phyloP scores from a whole-genome alignment of 2,797 vertebrate species.

The Brachyrhaphis roseni region DNA sequence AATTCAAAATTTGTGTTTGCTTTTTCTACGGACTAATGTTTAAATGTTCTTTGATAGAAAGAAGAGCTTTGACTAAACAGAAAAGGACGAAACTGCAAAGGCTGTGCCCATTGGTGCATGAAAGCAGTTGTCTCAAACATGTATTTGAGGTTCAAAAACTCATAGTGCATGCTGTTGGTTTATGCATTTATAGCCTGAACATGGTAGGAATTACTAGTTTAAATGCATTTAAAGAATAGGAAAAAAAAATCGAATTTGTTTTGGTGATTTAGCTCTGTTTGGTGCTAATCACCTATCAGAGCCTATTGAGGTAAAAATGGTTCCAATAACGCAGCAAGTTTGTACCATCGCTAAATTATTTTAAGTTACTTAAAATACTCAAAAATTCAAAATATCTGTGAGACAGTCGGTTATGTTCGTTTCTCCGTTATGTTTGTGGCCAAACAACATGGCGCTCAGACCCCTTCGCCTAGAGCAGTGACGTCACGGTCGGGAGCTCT shows the following conservation, averaged over 20 bases:
- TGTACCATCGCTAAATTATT: too few species aligned
- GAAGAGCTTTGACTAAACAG: background rate
- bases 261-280: too few species aligned
- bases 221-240: background rate
- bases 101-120: background rate
- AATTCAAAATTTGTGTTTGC: background rate
- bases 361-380: too few species aligned
- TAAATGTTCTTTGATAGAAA: background rate
- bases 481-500: too few species aligned
- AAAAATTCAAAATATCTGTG: too few species aligned
- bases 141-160: background rate
- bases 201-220: background rate
- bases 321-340: too few species aligned
- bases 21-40: background rate
- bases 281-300: background rate
- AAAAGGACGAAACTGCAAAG: background rate
- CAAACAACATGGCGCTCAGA: too few species aligned
- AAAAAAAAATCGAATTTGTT: background rate
- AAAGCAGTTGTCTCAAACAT: background rate
- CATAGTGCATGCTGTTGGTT: background rate
- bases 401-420: too few species aligned
- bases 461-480: too few species aligned
- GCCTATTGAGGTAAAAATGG: background rate
- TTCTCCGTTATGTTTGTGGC: too few species aligned
- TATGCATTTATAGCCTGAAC: background rate